Evolutionary conservation across 2,888 invertebrate species (phyloP).

Genomic region (Masnerella sp.): DNA sequence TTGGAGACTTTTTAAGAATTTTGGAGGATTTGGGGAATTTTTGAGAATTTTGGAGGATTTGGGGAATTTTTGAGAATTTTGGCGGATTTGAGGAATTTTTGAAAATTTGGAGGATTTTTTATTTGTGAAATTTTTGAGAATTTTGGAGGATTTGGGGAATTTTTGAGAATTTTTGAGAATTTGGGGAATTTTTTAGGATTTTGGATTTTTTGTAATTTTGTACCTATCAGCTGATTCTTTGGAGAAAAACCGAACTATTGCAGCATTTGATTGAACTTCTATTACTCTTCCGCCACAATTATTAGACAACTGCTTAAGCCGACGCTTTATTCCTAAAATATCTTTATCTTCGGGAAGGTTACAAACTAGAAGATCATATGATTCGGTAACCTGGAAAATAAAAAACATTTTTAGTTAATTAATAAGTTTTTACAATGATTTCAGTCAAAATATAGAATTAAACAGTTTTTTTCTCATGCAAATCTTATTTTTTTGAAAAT

Average conservation of each 20-base stretch:
- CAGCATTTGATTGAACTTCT: conserved; percentile 81
- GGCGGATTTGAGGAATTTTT: no score
- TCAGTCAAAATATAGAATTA: conserved; percentile 7
- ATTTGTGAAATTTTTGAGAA: no score
- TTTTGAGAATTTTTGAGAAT: no score
- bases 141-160: no score
- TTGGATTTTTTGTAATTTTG: background rate
- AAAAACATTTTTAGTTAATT: conserved; percentile 49
- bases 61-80: no score
- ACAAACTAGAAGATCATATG: conserved; percentile 82
- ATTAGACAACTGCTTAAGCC: conserved; percentile 85
- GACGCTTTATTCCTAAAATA: conserved; percentile 75
- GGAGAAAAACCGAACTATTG: conserved; percentile 84
- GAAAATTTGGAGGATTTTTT: no score
- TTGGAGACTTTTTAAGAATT: no score
- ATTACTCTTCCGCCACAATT: conserved; percentile 90
- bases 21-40: no score
- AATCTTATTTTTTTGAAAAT: no score
- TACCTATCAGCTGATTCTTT: conserved; percentile 81
- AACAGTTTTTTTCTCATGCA: background rate
- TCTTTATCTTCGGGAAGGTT: conserved; percentile 84
- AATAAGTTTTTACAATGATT: no score
- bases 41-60: no score
- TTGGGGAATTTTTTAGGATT: no score
- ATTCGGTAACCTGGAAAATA: conserved; percentile 68